Conservation (phyloP, 92 coral and sea anemone species). For the Pocillopora grandis region DNA sequence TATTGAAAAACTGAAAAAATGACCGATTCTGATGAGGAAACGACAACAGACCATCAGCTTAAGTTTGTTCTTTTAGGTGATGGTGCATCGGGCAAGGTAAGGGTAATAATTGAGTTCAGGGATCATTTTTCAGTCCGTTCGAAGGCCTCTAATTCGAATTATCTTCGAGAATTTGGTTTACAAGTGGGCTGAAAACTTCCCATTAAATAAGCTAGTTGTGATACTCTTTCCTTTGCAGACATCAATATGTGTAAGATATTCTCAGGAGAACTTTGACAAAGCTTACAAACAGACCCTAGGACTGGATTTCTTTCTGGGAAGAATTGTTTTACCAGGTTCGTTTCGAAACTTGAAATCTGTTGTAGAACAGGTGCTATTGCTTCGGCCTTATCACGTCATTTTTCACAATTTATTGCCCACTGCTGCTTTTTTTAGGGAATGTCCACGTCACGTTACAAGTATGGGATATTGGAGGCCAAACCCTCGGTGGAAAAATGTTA, state of each 20-base stretch:
- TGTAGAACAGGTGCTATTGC: not conserved
- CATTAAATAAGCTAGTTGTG: not conserved
- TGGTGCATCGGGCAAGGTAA: conserved; percentile 97
- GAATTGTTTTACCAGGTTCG: conserved; percentile 88
- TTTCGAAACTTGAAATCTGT: not conserved
- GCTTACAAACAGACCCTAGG: conserved; percentile 95
- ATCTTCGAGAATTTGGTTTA: not conserved
- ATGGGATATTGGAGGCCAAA: conserved; percentile 99
- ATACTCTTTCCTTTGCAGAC: conserved; percentile 62
- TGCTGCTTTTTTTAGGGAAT: conserved; percentile 62
- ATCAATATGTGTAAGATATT: conserved; percentile 88
- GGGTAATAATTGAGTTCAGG: not conserved
- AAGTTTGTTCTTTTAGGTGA: conserved; percentile 95
- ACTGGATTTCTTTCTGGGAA: conserved; percentile 88
- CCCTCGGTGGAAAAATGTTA: conserved; percentile 97
- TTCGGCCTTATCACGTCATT: not conserved
- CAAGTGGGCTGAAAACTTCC: not conserved
- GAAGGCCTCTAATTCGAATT: not conserved
- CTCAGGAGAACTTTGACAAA: conserved; percentile 94
- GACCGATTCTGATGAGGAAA: conserved; percentile 97
- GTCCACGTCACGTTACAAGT: conserved; percentile 92
- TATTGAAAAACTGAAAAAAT: conserved; percentile 25
- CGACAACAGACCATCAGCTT: conserved; percentile 91
- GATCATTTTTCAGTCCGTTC: conserved; percentile 4
- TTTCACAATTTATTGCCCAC: not conserved